Percentiles rank a stretch among this genome's conserved stretches.
phyloP scores from a whole-genome alignment of 2,113 vertebrate genomes.

The Pseudorectes ferrugineus region DNA sequence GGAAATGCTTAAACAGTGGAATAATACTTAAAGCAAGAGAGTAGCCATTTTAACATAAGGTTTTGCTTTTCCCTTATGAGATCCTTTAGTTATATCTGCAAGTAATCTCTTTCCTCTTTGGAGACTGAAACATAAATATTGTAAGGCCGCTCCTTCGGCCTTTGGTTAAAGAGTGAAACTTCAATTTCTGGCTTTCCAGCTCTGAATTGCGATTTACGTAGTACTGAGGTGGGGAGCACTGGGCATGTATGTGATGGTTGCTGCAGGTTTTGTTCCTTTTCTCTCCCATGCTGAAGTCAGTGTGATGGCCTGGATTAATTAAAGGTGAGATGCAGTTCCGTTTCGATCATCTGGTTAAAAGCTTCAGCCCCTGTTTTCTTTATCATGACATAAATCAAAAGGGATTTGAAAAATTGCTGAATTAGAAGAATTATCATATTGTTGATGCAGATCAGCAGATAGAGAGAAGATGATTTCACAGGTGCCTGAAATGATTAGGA shows the following conservation, averaged over 20 bases:
- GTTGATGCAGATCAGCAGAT: neutral
- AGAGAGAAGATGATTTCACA: neutral
- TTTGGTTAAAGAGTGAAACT: neutral
- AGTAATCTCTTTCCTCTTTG: neutral
- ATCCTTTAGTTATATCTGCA: neutral
- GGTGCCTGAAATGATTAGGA: neutral
- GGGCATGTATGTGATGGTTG: neutral
- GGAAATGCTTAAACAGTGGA: neutral
- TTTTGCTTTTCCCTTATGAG: neutral
- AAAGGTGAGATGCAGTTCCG: neutral
- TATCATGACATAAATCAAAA: neutral
- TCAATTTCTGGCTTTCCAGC: neutral
- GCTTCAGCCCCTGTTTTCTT: neutral
- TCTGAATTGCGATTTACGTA: neutral
- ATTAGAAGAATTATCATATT: neutral
- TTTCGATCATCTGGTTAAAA: neutral
- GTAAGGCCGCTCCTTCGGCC: neutral
- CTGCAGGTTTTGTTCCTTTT: neutral
- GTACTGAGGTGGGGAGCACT: neutral
- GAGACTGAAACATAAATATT: neutral
- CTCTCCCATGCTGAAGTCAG: neutral
- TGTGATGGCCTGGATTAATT: neutral
- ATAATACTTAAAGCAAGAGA: neutral
- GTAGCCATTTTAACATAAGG: neutral
- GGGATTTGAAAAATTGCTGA: neutral